phyloP scores from a whole-genome alignment of 2,113 vertebrate genomes.

The Mungos mungo region DNA sequence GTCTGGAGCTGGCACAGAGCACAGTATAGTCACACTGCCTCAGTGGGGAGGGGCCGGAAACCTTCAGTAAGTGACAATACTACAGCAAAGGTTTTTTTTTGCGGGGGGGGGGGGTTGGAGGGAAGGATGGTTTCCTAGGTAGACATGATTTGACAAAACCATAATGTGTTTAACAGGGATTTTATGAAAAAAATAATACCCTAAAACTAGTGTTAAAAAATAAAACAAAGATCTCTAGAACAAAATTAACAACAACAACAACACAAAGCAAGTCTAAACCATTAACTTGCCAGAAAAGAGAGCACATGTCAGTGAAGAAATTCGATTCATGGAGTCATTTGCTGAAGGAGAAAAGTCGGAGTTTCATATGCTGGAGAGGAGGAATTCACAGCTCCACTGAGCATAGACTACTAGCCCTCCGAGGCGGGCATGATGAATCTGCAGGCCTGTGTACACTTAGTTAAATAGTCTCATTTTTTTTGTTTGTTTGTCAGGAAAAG shows the following conservation, averaged over 20 bases:
- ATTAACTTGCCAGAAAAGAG: background rate
- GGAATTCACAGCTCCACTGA: background rate
- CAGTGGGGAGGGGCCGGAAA: background rate
- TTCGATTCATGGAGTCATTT: background rate
- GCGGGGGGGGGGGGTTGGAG: too few species aligned
- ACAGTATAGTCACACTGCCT: background rate
- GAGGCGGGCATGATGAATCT: background rate
- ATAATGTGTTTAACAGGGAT: background rate
- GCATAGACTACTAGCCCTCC: background rate
- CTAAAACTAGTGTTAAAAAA: background rate
- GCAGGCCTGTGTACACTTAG: background rate
- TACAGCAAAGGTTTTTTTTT: background rate
- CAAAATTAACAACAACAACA: background rate
- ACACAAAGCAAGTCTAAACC: background rate
- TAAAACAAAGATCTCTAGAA: background rate
- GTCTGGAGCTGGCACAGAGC: too few species aligned
- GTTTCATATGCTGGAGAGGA: background rate
- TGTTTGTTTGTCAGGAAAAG: constrained; percentile 38
- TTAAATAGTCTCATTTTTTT: background rate
- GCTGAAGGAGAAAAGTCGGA: background rate
- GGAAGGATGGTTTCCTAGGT: background rate
- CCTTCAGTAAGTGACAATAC: background rate
- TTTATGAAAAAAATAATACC: background rate
- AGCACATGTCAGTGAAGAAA: background rate
- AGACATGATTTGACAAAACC: background rate